Evolutionary conservation across 2,888 invertebrate species (phyloP).

Genomic region (Gisinianus flammeolus): DNA sequence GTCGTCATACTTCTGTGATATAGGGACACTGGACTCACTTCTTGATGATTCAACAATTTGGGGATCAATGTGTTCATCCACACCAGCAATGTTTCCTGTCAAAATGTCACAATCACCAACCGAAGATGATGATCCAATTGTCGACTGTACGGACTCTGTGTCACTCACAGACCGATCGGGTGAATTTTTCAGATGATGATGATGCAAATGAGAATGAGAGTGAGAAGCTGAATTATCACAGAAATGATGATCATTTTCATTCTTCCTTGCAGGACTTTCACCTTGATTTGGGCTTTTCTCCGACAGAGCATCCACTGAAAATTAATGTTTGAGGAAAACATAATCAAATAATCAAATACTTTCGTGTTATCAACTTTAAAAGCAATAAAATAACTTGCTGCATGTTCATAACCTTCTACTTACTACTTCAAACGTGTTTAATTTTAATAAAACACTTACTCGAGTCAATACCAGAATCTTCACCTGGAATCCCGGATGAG

Average conservation of each 20-base stretch:
- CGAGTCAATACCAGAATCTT: slow-evolving; percentile 90
- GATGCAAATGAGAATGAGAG: slow-evolving; percentile 22
- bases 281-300: slow-evolving; percentile 90
- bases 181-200: slow-evolving; percentile 27
- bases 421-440: too few relatives aligned
- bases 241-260: slow-evolving; percentile 60
- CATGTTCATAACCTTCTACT: too few relatives aligned
- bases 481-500: slow-evolving; percentile 73
- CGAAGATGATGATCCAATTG: background rate
- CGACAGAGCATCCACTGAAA: slow-evolving; percentile 92
- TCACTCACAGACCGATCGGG: slow-evolving; percentile 25
- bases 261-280: slow-evolving; percentile 67
- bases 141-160: background rate
- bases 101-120: background rate
- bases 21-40: background rate
- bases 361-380: too few relatives aligned
- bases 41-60: background rate
- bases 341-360: too few relatives aligned
- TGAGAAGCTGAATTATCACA: slow-evolving; percentile 42
- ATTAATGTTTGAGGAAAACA: too few relatives aligned
- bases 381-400: too few relatives aligned
- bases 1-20: too few relatives aligned
- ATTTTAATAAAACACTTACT: too few relatives aligned
- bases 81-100: background rate
- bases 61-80: background rate